Conservation (phyloP, 64 coral and sea anemone genomes). For the Actinia equina region DNA sequence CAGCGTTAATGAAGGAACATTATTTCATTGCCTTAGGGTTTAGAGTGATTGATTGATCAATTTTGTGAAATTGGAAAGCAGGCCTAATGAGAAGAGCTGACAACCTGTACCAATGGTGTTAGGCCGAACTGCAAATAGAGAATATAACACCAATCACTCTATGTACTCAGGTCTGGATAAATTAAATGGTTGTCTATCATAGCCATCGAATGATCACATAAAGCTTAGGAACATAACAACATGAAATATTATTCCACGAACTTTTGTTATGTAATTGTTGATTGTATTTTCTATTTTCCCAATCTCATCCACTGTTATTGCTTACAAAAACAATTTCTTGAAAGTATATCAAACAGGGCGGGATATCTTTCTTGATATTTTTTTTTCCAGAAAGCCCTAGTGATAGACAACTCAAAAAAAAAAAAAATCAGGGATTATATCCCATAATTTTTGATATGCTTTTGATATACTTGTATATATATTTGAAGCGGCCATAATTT, state of each 20-base stretch:
- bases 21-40: background rate
- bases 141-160: background rate
- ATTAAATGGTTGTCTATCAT: background rate
- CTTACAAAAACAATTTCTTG: no score
- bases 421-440: no score
- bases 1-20: background rate
- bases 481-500: no score
- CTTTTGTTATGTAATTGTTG: background rate
- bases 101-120: background rate
- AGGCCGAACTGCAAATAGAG: background rate
- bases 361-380: no score
- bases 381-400: no score
- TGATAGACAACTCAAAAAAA: no score
- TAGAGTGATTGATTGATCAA: background rate
- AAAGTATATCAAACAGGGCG: no score
- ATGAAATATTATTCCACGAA: background rate
- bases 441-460: no score
- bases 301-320: no score
- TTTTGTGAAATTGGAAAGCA: background rate
- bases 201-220: background rate
- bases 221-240: background rate
- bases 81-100: background rate
- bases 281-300: no score
- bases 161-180: constrained; percentile 5
- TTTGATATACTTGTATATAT: no score